Percentiles rank a stretch among this genome's conserved stretches.
Evolutionary conservation across 2,797 vertebrate genomes (phyloP).

Genomic region (Echeneis naucrates): DNA sequence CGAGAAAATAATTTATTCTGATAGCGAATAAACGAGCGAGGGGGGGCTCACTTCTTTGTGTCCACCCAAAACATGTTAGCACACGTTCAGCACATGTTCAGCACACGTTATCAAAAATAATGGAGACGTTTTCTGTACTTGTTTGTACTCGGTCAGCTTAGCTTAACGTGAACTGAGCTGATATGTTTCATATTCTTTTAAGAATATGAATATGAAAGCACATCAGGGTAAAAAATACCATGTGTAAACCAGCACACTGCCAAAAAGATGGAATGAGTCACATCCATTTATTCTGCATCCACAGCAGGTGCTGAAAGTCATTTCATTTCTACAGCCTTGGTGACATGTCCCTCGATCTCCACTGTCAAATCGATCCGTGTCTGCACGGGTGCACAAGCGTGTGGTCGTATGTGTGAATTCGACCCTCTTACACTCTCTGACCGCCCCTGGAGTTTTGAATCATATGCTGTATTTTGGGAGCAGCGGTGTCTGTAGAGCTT

Average conservation of each 20-base stretch:
- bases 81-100: too few species aligned
- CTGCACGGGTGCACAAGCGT: slow-evolving; percentile 1
- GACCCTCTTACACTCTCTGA: slow-evolving; percentile 29
- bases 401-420: slow-evolving; percentile 43
- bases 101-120: too few species aligned
- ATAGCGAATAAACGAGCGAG: too few species aligned
- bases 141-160: too few species aligned
- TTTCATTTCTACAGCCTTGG: slow-evolving; percentile 48
- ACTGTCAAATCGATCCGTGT: slow-evolving; percentile 46
- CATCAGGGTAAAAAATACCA: neutral
- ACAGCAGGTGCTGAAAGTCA: slow-evolving; percentile 55
- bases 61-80: too few species aligned
- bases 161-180: too few species aligned
- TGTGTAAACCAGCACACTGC: neutral
- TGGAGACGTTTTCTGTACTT: too few species aligned
- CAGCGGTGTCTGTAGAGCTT: neutral
- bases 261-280: slow-evolving; percentile 1
- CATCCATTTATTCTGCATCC: slow-evolving; percentile 21
- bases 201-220: neutral
- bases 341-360: slow-evolving; percentile 53
- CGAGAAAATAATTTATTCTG: too few species aligned
- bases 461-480: slow-evolving; percentile 2
- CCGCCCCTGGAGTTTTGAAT: slow-evolving; percentile 22
- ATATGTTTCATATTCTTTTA: too few species aligned
- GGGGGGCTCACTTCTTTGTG: too few species aligned